phyloP scores from a whole-genome alignment of 2,797 vertebrate genomes.

The Pseudochaenichthys georgianus region DNA sequence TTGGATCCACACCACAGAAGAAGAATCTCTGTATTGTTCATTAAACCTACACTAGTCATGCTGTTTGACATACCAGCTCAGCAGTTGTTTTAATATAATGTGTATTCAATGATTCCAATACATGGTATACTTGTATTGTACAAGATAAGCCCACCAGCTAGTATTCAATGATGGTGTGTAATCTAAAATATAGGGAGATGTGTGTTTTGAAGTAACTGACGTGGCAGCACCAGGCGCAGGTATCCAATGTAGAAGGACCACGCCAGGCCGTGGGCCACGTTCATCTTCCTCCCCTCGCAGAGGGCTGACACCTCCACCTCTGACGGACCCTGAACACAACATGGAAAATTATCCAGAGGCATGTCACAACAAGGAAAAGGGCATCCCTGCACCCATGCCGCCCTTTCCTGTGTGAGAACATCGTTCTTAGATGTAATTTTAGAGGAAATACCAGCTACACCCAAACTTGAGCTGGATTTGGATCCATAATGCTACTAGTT shows the following conservation, averaged over 20 bases:
- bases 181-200: not conserved
- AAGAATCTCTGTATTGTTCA: too few relatives aligned
- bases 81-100: too few relatives aligned
- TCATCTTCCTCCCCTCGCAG: slow-evolving; percentile 87
- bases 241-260: slow-evolving; percentile 94
- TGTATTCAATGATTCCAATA: too few relatives aligned
- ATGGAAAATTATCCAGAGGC: slow-evolving; percentile 33
- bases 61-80: too few relatives aligned
- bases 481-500: slow-evolving; percentile 12
- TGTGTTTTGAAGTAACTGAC: slow-evolving; percentile 71
- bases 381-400: slow-evolving; percentile 16
- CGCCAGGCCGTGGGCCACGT: slow-evolving; percentile 91
- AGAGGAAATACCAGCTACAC: not conserved
- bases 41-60: too few relatives aligned
- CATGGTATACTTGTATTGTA: too few relatives aligned
- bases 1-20: too few relatives aligned
- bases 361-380: slow-evolving; percentile 40
- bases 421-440: not conserved
- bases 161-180: not conserved
- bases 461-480: slow-evolving; percentile 4
- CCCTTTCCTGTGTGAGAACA: not conserved
- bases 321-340: slow-evolving; percentile 74
- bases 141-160: not conserved
- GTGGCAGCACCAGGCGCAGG: slow-evolving; percentile 89
- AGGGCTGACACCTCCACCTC: slow-evolving; percentile 88